These are phyloP conservation scores for Iguana delicatissima DNA, from an alignment of 2,797 vertebrate genomes.

Conservation along the genomic window DNA sequence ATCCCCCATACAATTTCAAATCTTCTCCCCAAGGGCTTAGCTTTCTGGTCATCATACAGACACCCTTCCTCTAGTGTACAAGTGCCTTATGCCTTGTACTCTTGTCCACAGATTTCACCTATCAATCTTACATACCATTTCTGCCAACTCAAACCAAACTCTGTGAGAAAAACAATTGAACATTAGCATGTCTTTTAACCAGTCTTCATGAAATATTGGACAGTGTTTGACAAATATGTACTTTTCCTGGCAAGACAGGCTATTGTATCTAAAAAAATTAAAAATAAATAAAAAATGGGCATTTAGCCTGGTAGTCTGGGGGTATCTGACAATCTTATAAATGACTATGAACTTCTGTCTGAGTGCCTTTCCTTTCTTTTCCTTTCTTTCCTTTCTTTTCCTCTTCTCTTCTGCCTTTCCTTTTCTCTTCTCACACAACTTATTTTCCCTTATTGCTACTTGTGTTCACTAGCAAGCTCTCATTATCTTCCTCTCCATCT, in stretches of 20 bases:
- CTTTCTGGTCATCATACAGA: not conserved
- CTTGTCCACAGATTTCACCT: not conserved
- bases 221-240: not conserved
- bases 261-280: too few species aligned
- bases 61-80: not conserved
- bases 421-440: not conserved
- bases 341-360: too few species aligned
- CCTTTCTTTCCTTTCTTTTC: too few species aligned
- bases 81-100: not conserved
- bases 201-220: not conserved
- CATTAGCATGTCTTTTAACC: not conserved
- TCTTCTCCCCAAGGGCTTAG: not conserved
- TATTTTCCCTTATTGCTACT: not conserved
- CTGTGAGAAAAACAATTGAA: not conserved
- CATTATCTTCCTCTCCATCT: too few species aligned
- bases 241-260: too few species aligned
- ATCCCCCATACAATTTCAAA: not conserved
- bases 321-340: too few species aligned
- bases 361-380: too few species aligned
- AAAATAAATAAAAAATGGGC: too few species aligned
- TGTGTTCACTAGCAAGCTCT: too few species aligned
- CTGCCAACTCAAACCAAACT: not conserved
- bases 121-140: not conserved
- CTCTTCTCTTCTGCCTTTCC: too few species aligned
- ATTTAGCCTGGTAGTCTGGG: too few species aligned